Conservation (phyloP, 2,888 invertebrate genomes). For the Netelia melanura region DNA sequence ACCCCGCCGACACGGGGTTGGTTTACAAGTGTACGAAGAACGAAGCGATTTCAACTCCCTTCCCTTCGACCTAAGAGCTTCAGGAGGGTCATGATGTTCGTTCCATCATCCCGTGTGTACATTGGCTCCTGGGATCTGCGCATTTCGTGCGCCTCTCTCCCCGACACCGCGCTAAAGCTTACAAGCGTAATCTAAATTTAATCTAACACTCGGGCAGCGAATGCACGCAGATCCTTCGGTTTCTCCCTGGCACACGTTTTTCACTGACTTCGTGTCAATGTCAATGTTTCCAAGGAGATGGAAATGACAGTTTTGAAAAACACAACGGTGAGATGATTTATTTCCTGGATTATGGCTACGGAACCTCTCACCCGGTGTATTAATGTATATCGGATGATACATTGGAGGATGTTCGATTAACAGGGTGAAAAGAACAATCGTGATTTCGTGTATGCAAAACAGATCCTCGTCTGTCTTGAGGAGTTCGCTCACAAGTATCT, state of each 20-base stretch:
- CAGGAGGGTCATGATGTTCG: constrained; percentile 17
- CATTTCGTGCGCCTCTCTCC: background rate
- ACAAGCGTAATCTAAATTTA: constrained; percentile 55
- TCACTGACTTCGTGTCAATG: background rate
- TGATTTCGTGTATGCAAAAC: too few species aligned
- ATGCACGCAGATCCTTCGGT: background rate
- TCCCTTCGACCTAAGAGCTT: constrained; percentile 12
- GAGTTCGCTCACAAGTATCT: constrained; percentile 40
- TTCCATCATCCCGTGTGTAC: constrained; percentile 29
- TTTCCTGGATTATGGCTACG: background rate
- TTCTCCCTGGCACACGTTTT: background rate
- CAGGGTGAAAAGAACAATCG: too few species aligned
- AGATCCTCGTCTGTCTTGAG: background rate
- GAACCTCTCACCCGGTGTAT: too few species aligned
- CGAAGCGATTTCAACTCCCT: constrained; percentile 27
- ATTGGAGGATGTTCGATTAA: too few species aligned
- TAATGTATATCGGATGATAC: too few species aligned
- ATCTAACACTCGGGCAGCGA: constrained; percentile 26
- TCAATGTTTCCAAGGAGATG: background rate
- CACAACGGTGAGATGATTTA: background rate
- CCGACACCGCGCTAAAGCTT: constrained; percentile 11
- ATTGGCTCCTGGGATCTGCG: background rate
- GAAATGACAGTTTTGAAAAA: too few species aligned
- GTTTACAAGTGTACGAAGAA: constrained; percentile 73
- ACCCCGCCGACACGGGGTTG: constrained; percentile 57